A percentile compares a stretch with the other conserved stretches of the same genome.
These are phyloP conservation scores for Pseudanteris insignis DNA, from an alignment of 2,888 invertebrate species.

Conservation along the genomic window DNA sequence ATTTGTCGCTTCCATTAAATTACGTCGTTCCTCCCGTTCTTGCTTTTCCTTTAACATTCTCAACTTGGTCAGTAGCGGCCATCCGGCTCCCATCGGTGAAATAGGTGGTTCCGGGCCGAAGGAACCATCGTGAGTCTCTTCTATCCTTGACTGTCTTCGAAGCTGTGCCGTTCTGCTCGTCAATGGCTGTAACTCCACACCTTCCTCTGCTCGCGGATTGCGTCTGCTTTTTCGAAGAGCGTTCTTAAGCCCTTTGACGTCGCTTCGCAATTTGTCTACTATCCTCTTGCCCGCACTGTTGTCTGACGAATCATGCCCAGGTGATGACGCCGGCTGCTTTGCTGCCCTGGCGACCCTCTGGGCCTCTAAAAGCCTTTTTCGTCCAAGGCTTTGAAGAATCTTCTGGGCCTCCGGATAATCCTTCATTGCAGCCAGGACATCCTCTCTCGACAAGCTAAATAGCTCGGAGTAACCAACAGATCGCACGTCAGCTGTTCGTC, in stretches of 20 bases:
- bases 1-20: constrained; percentile 53
- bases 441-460: constrained; percentile 92
- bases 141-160: constrained; percentile 67
- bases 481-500: constrained; percentile 94
- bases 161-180: constrained; percentile 63
- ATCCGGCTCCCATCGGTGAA: constrained; percentile 84
- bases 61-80: constrained; percentile 81
- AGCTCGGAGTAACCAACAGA: constrained; percentile 96
- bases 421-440: constrained; percentile 93
- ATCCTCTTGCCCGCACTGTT: constrained; percentile 79
- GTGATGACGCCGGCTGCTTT: constrained; percentile 74
- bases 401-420: constrained; percentile 97
- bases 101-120: constrained; percentile 72
- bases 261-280: constrained; percentile 84
- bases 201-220: constrained; percentile 69
- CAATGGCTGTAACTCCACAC: constrained; percentile 76
- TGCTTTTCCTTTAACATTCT: constrained; percentile 87
- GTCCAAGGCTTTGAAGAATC: constrained; percentile 87
- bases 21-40: constrained; percentile 68
- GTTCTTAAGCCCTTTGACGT: constrained; percentile 74
- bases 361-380: constrained; percentile 88
- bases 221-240: constrained; percentile 70
- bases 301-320: constrained; percentile 71
- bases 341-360: constrained; percentile 64
- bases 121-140: constrained; percentile 56